These are phyloP conservation scores for Calliscelio sp. DNA, from an alignment of 2,888 invertebrate species.

Conservation along the genomic window DNA sequence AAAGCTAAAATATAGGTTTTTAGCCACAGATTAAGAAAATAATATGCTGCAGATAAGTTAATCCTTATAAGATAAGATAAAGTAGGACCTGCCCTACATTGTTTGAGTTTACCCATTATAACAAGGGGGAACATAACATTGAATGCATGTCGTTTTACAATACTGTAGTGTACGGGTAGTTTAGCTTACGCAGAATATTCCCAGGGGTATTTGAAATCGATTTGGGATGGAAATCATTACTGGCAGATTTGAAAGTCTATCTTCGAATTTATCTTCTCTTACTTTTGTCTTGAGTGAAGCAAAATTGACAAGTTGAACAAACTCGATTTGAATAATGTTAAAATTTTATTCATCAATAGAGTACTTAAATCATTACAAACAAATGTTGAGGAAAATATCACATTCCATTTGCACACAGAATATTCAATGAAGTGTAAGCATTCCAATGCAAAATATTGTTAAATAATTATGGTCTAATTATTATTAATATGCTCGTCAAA, in stretches of 20 bases:
- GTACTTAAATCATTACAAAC: background rate
- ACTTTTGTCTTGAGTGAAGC: constrained; percentile 55
- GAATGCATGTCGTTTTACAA: constrained; percentile 80
- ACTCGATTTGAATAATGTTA: constrained; percentile 46
- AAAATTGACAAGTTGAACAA: constrained; percentile 55
- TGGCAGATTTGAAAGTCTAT: constrained; percentile 85
- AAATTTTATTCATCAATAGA: constrained; percentile 15
- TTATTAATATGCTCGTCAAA: no score
- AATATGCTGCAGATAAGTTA: constrained; percentile 86
- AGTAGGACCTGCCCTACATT: constrained; percentile 75
- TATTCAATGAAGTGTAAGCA: no score
- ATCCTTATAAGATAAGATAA: constrained; percentile 84
- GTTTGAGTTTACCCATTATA: constrained; percentile 72
- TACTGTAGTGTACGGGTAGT: constrained; percentile 76
- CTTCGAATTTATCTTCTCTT: constrained; percentile 83
- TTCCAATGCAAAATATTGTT: no score
- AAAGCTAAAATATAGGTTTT: constrained; percentile 86
- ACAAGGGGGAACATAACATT: constrained; percentile 77
- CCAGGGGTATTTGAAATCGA: constrained; percentile 85
- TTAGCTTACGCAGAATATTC: constrained; percentile 80
- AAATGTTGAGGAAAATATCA: background rate
- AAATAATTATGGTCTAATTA: no score
- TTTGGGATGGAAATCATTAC: constrained; percentile 86
- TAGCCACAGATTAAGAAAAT: constrained; percentile 85
- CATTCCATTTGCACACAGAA: no score